phyloP scores from a whole-genome alignment of 2,888 invertebrate species.

The Thera obeliscata region DNA sequence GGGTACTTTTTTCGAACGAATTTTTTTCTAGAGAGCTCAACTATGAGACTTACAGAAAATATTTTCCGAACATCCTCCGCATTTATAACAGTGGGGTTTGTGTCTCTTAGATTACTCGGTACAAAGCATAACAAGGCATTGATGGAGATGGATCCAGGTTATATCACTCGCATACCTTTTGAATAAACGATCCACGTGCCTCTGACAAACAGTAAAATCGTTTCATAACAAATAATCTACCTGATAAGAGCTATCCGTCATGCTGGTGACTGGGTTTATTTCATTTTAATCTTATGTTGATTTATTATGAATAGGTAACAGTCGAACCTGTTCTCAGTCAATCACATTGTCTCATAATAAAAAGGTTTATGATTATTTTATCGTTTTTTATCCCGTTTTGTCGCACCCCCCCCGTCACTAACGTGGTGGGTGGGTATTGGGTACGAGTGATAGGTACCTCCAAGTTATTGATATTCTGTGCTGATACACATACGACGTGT shows the following conservation, averaged over 20 bases:
- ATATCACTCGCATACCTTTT: slow-evolving; percentile 7
- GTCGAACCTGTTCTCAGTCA: background rate
- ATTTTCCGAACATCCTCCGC: too few relatives aligned
- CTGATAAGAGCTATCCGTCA: slow-evolving; percentile 15
- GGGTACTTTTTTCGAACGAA: too few relatives aligned
- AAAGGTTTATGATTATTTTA: background rate
- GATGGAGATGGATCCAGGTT: background rate
- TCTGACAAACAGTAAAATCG: slow-evolving; percentile 14
- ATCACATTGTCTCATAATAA: background rate
- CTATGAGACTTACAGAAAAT: too few relatives aligned
- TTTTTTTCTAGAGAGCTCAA: too few relatives aligned
- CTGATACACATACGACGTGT: too few relatives aligned
- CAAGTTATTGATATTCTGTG: too few relatives aligned
- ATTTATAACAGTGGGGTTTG: too few relatives aligned
- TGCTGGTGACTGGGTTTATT: slow-evolving; percentile 17
- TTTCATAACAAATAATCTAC: slow-evolving; percentile 14
- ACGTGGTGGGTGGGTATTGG: too few relatives aligned
- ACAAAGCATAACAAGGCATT: background rate
- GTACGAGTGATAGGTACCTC: too few relatives aligned
- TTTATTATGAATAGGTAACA: slow-evolving; percentile 12
- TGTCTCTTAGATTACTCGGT: background rate
- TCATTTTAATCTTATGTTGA: slow-evolving; percentile 15
- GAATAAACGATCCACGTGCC: slow-evolving; percentile 8
- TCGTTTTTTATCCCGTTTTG: background rate
- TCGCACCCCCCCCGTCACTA: too few relatives aligned